Percentiles rank a stretch among this genome's conserved stretches.
Conservation (phyloP, 30 jellyfish, hydroid and myxozoan species). For the Aurelia aurita region DNA sequence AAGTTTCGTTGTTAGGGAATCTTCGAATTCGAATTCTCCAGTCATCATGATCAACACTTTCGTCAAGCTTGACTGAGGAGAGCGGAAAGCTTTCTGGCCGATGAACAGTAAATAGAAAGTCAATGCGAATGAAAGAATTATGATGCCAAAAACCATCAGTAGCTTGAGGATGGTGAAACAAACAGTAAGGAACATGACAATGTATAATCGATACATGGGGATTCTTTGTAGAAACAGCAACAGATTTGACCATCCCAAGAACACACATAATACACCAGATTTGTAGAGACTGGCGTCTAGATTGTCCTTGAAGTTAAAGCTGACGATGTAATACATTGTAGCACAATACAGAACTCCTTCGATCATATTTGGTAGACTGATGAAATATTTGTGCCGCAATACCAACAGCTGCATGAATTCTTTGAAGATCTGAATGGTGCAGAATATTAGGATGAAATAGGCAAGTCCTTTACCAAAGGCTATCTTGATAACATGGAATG, state of each 20-base stretch:
- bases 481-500: too few species aligned
- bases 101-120: conserved; percentile 72
- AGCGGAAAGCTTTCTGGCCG: conserved; percentile 51
- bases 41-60: conserved; percentile 81
- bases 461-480: conserved; percentile 40
- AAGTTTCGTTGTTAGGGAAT: conserved; percentile 48
- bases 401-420: conserved; percentile 48
- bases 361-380: conserved; percentile 28
- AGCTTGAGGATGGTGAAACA: conserved; percentile 64
- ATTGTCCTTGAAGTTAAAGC: background rate
- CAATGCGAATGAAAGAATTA: conserved; percentile 60
- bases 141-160: conserved; percentile 56
- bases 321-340: conserved; percentile 10
- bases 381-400: conserved; percentile 33
- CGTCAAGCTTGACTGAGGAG: conserved; percentile 16
- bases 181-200: conserved; percentile 81
- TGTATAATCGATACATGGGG: conserved; percentile 72
- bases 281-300: background rate
- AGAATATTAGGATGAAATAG: conserved; percentile 16
- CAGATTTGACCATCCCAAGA: conserved; percentile 74
- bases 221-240: conserved; percentile 65
- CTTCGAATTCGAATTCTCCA: conserved; percentile 81
- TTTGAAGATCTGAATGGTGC: conserved; percentile 24
- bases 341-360: conserved; percentile 33
- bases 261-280: conserved; percentile 60